A percentile compares a stretch with the other conserved stretches of the same genome.
phyloP scores from a whole-genome alignment of 1,140 invertebrate species.

The Augochlora pura region DNA sequence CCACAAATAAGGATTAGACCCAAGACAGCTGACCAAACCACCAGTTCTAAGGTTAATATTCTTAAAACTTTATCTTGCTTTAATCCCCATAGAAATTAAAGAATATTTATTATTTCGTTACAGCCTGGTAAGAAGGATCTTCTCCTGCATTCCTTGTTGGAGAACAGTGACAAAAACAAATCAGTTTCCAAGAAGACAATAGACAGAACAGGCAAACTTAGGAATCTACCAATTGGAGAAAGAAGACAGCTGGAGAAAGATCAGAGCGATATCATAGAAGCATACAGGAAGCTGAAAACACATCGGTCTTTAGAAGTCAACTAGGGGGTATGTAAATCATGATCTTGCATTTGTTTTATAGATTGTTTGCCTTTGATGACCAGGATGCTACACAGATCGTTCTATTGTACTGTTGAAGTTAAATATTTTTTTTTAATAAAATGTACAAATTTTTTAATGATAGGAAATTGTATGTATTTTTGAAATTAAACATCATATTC shows the following conservation, averaged over 20 bases:
- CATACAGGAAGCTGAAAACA: conserved; percentile 82
- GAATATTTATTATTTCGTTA: conserved; percentile 59
- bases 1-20: conserved; percentile 81
- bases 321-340: conserved; percentile 54
- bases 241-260: conserved; percentile 82
- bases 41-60: conserved; percentile 75
- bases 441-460: conserved; percentile 5
- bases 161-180: conserved; percentile 45
- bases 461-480: conserved; percentile 40
- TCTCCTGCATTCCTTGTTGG: conserved; percentile 80
- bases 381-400: conserved; percentile 8
- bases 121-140: conserved; percentile 82
- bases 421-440: conserved; percentile 26
- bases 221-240: conserved; percentile 81
- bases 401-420: conserved; percentile 12
- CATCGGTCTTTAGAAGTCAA: conserved; percentile 7
- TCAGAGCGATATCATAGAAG: conserved; percentile 82
- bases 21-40: conserved; percentile 73
- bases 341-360: conserved; percentile 1
- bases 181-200: conserved; percentile 54
- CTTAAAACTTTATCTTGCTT: background rate
- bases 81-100: conserved; percentile 4
- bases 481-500: conserved; percentile 39
- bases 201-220: conserved; percentile 81
- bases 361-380: conserved; percentile 7